A percentile compares a stretch with the other conserved stretches of the same genome.
These are phyloP conservation scores for Tetranychus cinnabarinus DNA, from an alignment of 1,140 invertebrate genomes.

Conservation along the genomic window DNA sequence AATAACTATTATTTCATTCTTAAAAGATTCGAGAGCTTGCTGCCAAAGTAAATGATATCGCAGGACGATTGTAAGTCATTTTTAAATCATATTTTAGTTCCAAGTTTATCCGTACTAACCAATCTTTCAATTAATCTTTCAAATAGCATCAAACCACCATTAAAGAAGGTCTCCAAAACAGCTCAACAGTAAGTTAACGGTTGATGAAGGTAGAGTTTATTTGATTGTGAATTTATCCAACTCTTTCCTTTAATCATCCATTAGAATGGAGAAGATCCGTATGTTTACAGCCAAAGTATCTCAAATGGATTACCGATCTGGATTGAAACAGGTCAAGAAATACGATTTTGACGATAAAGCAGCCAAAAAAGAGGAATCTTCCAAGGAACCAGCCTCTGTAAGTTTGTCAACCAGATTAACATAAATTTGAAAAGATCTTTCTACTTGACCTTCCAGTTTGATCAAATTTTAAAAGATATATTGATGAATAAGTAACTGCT, in stretches of 20 bases:
- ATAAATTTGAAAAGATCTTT: no score
- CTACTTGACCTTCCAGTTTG: no score
- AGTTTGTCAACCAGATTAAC: no score
- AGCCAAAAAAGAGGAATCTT: no score
- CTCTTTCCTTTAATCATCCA: slow-evolving; percentile 54
- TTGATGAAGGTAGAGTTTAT: neutral
- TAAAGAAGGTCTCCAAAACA: slow-evolving; percentile 99
- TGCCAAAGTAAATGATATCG: slow-evolving; percentile 97
- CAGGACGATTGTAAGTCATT: slow-evolving; percentile 95
- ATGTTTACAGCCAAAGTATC: slow-evolving; percentile 39
- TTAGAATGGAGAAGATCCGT: slow-evolving; percentile 38
- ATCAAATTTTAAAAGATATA: no score
- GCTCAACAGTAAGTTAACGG: slow-evolving; percentile 55
- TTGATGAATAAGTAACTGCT: no score
- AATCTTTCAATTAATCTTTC: neutral
- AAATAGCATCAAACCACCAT: slow-evolving; percentile 69
- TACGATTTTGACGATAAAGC: neutral
- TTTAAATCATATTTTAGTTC: slow-evolving; percentile 1
- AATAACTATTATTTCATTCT: neutral
- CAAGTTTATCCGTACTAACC: neutral
- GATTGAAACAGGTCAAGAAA: neutral
- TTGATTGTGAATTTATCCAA: neutral
- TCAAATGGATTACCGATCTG: slow-evolving; percentile 1
- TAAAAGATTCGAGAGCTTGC: slow-evolving; percentile 67
- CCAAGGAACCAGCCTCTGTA: no score